phyloP scores from a whole-genome alignment of 1,140 invertebrate genomes.

The Monochamus saltuarius region DNA sequence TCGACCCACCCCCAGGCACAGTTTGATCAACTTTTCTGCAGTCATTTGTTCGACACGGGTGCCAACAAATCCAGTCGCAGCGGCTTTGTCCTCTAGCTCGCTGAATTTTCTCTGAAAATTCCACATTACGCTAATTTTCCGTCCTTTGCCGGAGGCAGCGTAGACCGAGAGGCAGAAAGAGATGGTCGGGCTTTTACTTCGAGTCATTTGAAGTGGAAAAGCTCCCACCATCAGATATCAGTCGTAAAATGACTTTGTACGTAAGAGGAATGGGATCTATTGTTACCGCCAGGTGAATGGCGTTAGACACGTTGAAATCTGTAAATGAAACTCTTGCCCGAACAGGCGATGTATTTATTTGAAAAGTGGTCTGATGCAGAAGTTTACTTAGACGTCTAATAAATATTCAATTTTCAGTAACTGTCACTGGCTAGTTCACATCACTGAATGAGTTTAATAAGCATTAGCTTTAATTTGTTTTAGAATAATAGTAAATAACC shows the following conservation, averaged over 20 bases:
- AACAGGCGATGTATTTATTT: neutral
- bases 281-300: conserved; percentile 10
- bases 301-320: conserved; percentile 7
- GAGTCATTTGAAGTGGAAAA: conserved; percentile 27
- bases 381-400: too few species aligned
- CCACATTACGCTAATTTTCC: conserved; percentile 26
- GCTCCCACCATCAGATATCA: conserved; percentile 8
- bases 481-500: too few species aligned
- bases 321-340: conserved; percentile 7
- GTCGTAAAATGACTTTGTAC: conserved; percentile 6
- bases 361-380: too few species aligned
- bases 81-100: conserved; percentile 37
- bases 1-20: conserved; percentile 41
- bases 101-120: conserved; percentile 32
- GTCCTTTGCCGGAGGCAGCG: conserved; percentile 5
- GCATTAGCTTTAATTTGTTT: too few species aligned
- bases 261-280: conserved; percentile 13
- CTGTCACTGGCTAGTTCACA: too few species aligned
- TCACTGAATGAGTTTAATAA: too few species aligned
- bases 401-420: too few species aligned
- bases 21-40: conserved; percentile 48
- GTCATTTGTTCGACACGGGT: conserved; percentile 51
- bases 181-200: conserved; percentile 24
- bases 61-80: conserved; percentile 49
- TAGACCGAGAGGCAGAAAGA: conserved; percentile 15